phyloP scores from a whole-genome alignment of 2,888 invertebrate genomes.

The Seira ritae region DNA sequence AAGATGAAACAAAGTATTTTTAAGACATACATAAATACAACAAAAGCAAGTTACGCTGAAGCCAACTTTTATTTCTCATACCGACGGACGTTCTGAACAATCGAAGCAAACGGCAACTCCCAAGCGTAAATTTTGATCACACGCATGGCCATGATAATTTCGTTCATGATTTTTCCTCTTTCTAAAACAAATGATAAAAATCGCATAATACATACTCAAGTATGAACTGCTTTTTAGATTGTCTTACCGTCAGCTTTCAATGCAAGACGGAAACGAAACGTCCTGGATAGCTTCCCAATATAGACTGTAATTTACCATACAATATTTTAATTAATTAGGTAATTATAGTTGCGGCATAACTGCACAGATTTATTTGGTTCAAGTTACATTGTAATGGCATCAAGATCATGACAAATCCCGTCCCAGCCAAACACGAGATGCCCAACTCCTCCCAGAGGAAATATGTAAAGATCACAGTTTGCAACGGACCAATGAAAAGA shows the following conservation, averaged over 20 bases:
- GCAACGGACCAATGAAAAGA: conserved; percentile 92
- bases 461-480: conserved; percentile 87
- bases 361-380: background rate
- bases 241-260: conserved; percentile 83
- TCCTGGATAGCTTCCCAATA: conserved; percentile 77
- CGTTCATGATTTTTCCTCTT: conserved; percentile 94
- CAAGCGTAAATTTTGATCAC: conserved; percentile 83
- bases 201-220: background rate
- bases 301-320: conserved; percentile 71
- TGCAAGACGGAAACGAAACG: conserved; percentile 86
- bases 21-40: background rate
- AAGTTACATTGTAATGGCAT: conserved; percentile 87
- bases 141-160: conserved; percentile 94
- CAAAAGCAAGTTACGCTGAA: background rate
- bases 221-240: conserved; percentile 51
- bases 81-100: conserved; percentile 85
- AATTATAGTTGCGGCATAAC: background rate
- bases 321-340: no score
- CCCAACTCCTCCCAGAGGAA: conserved; percentile 88
- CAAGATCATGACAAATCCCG: conserved; percentile 86
- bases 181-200: conserved; percentile 76
- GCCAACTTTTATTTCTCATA: conserved; percentile 75
- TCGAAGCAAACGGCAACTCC: conserved; percentile 90
- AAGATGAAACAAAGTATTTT: conserved; percentile 19
- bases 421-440: conserved; percentile 84